phyloP scores from a whole-genome alignment of 2,888 invertebrate genomes.

The Sphaeridia pumilis region DNA sequence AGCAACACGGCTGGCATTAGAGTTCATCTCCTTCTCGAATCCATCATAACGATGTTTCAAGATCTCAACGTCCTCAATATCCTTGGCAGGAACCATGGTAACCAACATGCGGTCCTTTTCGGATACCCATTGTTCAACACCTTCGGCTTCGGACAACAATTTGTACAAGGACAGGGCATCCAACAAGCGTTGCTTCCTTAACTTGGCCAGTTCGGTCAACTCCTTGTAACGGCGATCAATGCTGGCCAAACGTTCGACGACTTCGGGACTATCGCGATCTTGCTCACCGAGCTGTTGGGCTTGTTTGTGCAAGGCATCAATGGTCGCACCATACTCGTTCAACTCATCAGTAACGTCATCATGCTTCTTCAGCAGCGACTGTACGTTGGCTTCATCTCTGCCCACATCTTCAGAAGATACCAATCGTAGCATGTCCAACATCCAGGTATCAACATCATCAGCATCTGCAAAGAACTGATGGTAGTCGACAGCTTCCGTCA shows the following conservation, averaged over 20 bases:
- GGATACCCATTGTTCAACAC: constrained; percentile 98
- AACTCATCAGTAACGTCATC: constrained; percentile 95
- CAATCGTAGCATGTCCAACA: constrained; percentile 89
- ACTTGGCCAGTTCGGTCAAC: constrained; percentile 81
- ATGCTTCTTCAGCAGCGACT: constrained; percentile 95
- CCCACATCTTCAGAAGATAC: constrained; percentile 97
- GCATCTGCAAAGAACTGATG: constrained; percentile 99
- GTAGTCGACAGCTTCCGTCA: constrained; percentile 95
- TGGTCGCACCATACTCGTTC: constrained; percentile 84
- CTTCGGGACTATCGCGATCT: constrained; percentile 65
- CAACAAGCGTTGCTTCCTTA: constrained; percentile 90
- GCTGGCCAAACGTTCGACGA: constrained; percentile 72
- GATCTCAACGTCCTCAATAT: constrained; percentile 99
- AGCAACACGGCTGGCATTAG: constrained; percentile 86
- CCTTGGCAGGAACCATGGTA: constrained; percentile 94
- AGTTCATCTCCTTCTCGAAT: constrained; percentile 98
- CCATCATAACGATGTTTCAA: constrained; percentile 99
- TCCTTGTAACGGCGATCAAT: constrained; percentile 92
- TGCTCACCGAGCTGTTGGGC: constrained; percentile 69
- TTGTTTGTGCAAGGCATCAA: constrained; percentile 82
- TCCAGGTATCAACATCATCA: constrained; percentile 98
- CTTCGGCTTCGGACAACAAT: constrained; percentile 92
- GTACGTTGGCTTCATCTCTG: constrained; percentile 94
- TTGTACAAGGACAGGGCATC: constrained; percentile 97
- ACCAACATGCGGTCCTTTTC: constrained; percentile 98